phyloP scores from a whole-genome alignment of 2,113 vertebrate species.

The Tauraco erythrolophus region DNA sequence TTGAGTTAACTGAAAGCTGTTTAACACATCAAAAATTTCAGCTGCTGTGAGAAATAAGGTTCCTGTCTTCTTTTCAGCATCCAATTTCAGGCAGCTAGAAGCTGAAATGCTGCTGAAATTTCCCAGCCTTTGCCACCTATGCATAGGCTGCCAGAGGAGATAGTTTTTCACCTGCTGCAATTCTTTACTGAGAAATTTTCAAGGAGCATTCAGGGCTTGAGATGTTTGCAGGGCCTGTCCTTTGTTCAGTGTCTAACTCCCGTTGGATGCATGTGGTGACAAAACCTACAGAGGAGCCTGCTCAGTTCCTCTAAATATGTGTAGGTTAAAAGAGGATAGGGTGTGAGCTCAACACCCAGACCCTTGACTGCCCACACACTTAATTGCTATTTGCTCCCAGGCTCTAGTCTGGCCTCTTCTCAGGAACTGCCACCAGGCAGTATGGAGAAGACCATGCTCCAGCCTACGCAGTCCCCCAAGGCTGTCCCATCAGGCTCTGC shows the following conservation, averaged over 20 bases:
- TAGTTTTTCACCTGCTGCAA: not conserved
- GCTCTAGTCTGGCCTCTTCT: not conserved
- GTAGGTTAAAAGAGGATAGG: not conserved
- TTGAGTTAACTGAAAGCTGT: not conserved
- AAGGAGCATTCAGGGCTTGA: not conserved
- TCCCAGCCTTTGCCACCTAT: not conserved
- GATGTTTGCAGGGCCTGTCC: not conserved
- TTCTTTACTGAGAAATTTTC: not conserved
- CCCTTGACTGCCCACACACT: not conserved
- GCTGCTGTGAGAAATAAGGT: not conserved
- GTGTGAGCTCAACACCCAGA: fast-evolving
- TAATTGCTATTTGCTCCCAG: not conserved
- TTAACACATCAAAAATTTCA: not conserved
- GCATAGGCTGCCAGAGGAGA: not conserved
- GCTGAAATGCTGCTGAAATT: not conserved
- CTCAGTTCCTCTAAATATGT: not conserved
- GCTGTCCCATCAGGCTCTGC: not conserved
- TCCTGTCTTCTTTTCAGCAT: not conserved
- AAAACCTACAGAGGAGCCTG: not conserved
- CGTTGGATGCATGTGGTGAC: not conserved
- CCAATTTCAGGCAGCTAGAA: not conserved
- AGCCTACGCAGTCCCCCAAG: not conserved
- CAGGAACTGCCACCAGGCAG: not conserved
- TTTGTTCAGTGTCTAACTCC: not conserved
- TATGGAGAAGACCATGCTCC: not conserved